phyloP scores from a whole-genome alignment of 35 echinoderm and acorn worm genomes.

The Eucidaris tribuloides region DNA sequence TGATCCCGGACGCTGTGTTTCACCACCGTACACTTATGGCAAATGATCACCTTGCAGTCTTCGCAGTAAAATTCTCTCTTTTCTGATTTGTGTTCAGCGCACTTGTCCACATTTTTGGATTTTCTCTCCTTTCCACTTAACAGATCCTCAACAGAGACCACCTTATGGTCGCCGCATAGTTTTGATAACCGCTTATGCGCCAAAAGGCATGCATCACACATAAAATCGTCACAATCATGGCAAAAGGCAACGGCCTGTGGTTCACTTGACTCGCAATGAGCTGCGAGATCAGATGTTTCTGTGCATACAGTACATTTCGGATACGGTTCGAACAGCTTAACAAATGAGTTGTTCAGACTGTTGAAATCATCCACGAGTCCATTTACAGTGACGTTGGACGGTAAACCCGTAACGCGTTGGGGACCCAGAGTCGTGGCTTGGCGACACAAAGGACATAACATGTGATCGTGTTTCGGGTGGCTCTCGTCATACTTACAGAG shows the following conservation, averaged over 20 bases:
- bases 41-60: no score
- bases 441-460: neutral
- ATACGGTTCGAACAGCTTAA: neutral
- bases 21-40: no score
- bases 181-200: neutral
- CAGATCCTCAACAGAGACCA: no score
- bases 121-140: no score
- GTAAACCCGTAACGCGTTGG: neutral
- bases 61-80: no score
- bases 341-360: no score
- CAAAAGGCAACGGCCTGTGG: neutral
- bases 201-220: neutral
- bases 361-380: neutral
- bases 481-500: neutral
- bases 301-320: neutral
- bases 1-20: no score
- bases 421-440: neutral
- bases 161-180: neutral
- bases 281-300: no score
- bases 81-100: no score
- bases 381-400: neutral
- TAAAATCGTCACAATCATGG: neutral
- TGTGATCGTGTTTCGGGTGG: neutral
- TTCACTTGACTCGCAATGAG: no score
- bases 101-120: no score